A percentile compares a stretch with the other conserved stretches of the same genome.
These are phyloP conservation scores for Acanthurus tractus DNA, from an alignment of 2,797 vertebrate genomes.

Conservation along the genomic window DNA sequence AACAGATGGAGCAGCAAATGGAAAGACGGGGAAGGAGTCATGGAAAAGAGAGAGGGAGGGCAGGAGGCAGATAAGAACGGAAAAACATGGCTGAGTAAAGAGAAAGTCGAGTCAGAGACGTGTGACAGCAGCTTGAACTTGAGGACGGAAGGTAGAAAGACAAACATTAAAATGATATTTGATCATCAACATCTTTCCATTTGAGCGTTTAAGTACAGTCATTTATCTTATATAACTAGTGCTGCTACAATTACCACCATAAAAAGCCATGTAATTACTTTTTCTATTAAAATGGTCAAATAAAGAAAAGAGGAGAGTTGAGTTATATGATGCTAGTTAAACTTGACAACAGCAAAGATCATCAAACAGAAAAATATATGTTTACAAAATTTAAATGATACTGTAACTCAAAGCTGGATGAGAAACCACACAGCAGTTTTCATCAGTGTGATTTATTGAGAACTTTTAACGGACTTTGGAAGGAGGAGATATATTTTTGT, in stretches of 20 bases:
- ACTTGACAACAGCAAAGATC: neutral
- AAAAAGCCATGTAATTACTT: no score
- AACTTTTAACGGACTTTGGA: no score
- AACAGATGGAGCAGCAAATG: slow-evolving; percentile 11
- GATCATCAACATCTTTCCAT: neutral
- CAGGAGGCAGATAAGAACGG: slow-evolving; percentile 12
- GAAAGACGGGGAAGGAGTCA: slow-evolving; percentile 8
- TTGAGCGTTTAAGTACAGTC: neutral
- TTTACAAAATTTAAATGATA: neutral
- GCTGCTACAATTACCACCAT: neutral
- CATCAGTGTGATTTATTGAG: no score
- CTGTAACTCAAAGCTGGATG: neutral
- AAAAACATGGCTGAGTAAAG: slow-evolving; percentile 18
- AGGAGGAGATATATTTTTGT: no score
- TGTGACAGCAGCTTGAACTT: neutral
- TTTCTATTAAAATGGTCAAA: no score
- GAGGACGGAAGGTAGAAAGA: neutral
- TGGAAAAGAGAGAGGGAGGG: neutral
- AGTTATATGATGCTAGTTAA: neutral
- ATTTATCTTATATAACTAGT: neutral
- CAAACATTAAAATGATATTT: neutral
- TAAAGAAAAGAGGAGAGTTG: no score
- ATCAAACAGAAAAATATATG: neutral
- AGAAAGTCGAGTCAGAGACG: neutral
- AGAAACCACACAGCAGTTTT: neutral